Evolutionary conservation across 2,888 invertebrate genomes (phyloP), one percentile per base, ranked within the genome.

Genomic region (Gisinianus flammeolus): DNA sequence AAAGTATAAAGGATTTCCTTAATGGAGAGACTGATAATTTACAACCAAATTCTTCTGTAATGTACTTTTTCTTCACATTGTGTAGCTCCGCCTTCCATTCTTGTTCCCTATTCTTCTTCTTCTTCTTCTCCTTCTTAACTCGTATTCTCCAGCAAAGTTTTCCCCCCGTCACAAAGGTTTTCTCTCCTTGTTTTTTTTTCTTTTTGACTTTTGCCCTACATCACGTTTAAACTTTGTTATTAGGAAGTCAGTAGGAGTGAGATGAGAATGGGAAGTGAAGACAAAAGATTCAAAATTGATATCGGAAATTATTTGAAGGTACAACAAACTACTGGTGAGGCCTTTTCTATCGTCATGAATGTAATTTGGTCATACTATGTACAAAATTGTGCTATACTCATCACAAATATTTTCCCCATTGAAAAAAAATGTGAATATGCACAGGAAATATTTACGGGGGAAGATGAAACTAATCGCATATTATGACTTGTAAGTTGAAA

Each of bases 1-100:
- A 72, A 33, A 52, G 62, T n/a, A 72, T 72, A 72, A 72, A 62
- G 72, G 62, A 71, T 71, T 71, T 71, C 70, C 70, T 71, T 71
- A 71, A 71, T 71, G 58, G 72, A 70, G 52, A 70, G 22, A 54
- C 30, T 31, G 62, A 62, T 72, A 58, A 62, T 72, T 72, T 72
- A 72, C 72, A 72, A 62, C 62, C 26, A 62, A 28, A 54, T 33
- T 19, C n/a, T 33, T 19, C 2, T 2, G 16, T 44, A 44, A 44
- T 19, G 44, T 12, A 44, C 44, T 44, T 44, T 44, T 19, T 44
- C 44, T 44, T 44, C 3, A 44, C 19, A 44, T 44, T 44, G 19
- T 19, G 19, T 6, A 44, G 44, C 19, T 44, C 44, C 35, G 5
- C 8, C n/a, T 67, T 31, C 67, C 31, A 4, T 62, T 26, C n/a